Conservation (phyloP, 1,140 invertebrate genomes). For the Thaumatotibia leucotreta region DNA sequence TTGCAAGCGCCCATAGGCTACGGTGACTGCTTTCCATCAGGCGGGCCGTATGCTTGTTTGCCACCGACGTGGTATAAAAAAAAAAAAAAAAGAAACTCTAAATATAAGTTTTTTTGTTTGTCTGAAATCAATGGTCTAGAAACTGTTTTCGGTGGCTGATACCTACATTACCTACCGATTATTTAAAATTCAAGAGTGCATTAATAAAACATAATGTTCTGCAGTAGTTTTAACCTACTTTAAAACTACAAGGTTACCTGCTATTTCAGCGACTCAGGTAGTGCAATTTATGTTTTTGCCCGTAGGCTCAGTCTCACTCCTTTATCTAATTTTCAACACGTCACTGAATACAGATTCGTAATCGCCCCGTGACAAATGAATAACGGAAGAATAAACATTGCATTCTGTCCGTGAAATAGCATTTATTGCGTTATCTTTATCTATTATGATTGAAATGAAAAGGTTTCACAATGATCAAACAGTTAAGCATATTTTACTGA, state of each 20-base stretch:
- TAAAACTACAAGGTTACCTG: neutral
- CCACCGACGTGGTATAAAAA: no score
- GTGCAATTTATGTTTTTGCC: constrained; percentile 10
- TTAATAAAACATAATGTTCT: no score
- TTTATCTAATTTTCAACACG: constrained; percentile 11
- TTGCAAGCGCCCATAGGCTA: no score
- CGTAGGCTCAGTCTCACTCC: neutral
- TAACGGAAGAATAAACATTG: constrained; percentile 4
- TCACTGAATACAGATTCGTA: constrained; percentile 10
- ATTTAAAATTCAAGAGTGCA: no score
- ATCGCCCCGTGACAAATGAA: constrained; percentile 4
- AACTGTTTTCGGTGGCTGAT: no score
- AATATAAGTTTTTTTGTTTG: no score
- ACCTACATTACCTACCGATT: no score
- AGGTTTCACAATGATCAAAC: neutral
- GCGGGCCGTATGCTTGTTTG: no score
- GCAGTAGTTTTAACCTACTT: no score
- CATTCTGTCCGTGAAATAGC: constrained; percentile 3
- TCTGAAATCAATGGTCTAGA: no score
- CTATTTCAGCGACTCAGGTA: neutral
- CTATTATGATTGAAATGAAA: constrained; percentile 7
- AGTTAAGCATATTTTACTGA: neutral
- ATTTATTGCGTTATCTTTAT: constrained; percentile 8
- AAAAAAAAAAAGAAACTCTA: no score
- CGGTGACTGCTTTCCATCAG: no score